Base-by-base conservation (phyloP, 2,797 vertebrate species). In the Scolopax bukidnonensis region DNA sequence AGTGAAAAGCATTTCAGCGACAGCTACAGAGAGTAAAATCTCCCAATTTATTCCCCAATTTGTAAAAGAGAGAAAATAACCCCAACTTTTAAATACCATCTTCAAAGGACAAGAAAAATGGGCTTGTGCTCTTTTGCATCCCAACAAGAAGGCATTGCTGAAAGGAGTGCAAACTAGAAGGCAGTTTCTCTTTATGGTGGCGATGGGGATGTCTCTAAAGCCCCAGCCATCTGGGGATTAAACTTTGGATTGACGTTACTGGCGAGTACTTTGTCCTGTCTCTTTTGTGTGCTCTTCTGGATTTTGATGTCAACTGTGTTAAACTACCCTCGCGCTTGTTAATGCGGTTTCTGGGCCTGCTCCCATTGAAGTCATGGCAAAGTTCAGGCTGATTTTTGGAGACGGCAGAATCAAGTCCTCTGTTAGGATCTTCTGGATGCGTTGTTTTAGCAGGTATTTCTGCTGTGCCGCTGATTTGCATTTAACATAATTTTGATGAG, bases 191-290 rank as follows among this genome's bases (percentile, higher is more conserved):
- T 95, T 93, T 95, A 90, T 96, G 92, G 94, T 89, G 60, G 83
- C 77, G 90, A 84, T 95, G 84, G 81, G 93, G 90, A 92, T 95
- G 93, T 59, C 85, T 94, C 94, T 91, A 95, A 95, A 96, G 93
- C 91, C 90, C 91, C 90, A 95, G 90, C 93, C 95, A 95, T 94
- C 93, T 95, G 95, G 91, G 94, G 94, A 96, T 96, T 97, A 96
- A 95, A 97, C 91, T 94, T 87, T 94, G 88, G 87, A 93, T 96
- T 95, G 96, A 85, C 54, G 78, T 90, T 96, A 40, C 93, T 95
- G 92, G 92, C n/a, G 63, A 95, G 92, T 59, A 96, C 88, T 96
- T 97, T 96, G 96, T 96, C 95, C 96, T 95, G 64, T 94, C 93
- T 95, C 94, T 94, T 96, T 95, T 96, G 94, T 95, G 56, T 90